phyloP scores from a whole-genome alignment of 2,888 invertebrate species.

The Lottia scabra region DNA sequence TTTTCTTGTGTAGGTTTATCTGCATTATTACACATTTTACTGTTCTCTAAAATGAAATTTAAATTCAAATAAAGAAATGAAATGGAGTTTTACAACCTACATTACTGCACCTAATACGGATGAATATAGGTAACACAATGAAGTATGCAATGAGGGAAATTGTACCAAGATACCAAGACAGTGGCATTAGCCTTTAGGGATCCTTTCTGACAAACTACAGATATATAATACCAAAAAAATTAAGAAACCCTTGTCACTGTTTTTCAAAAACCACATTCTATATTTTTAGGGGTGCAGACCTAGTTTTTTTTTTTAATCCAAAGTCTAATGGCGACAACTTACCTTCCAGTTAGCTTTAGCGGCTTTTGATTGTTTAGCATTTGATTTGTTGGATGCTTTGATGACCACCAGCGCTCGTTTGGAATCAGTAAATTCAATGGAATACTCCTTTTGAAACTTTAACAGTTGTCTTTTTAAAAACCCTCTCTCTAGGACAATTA shows the following conservation, averaged over 20 bases:
- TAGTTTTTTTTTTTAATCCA: neutral
- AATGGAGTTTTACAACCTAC: no score
- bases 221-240: no score
- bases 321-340: slow-evolving; percentile 33
- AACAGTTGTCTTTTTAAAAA: slow-evolving; percentile 91
- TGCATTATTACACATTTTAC: slow-evolving; percentile 60
- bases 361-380: slow-evolving; percentile 95
- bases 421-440: slow-evolving; percentile 79
- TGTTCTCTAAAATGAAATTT: slow-evolving; percentile 44
- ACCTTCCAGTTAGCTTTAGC: slow-evolving; percentile 99
- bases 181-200: no score
- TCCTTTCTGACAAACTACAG: no score
- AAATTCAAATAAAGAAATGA: no score
- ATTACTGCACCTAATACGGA: no score
- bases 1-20: slow-evolving; percentile 47
- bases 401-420: slow-evolving; percentile 95
- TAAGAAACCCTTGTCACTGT: no score
- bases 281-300: no score
- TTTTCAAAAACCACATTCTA: no score
- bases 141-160: no score
- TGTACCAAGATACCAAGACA: neutral
- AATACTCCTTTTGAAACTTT: slow-evolving; percentile 93
- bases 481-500: slow-evolving; percentile 94
- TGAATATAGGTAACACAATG: no score
- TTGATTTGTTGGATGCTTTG: slow-evolving; percentile 95